Evolutionary conservation across 2,797 vertebrate species (phyloP).

Genomic region (Acestrorhynchus altus): DNA sequence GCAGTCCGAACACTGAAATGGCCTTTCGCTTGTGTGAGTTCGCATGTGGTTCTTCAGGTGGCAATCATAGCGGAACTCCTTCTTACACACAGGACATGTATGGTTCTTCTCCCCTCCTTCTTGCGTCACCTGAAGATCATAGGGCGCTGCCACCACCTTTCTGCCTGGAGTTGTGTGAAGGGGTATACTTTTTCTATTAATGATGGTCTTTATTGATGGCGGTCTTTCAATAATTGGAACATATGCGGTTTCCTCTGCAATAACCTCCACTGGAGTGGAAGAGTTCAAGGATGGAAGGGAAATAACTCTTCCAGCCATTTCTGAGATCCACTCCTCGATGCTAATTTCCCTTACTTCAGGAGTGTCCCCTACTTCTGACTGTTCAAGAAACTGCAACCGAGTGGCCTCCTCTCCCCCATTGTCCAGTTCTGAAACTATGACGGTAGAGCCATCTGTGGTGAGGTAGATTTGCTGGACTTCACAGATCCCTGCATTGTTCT

Average conservation of each 20-base stretch:
- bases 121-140: not conserved
- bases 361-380: conserved; percentile 54
- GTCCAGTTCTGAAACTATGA: conserved; percentile 54
- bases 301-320: conserved; percentile 77
- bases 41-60: conserved; percentile 78
- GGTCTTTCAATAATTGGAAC: conserved; percentile 55
- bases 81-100: conserved; percentile 72
- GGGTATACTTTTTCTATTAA: conserved; percentile 50
- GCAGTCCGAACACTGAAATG: conserved; percentile 78
- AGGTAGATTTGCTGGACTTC: conserved; percentile 53
- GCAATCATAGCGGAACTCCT: conserved; percentile 79
- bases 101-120: conserved; percentile 37
- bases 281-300: conserved; percentile 75
- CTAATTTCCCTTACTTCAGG: conserved; percentile 73
- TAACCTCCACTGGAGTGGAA: conserved; percentile 42
- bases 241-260: conserved; percentile 45
- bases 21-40: conserved; percentile 77
- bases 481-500: conserved; percentile 48
- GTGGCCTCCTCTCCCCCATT: conserved; percentile 34
- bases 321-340: conserved; percentile 81
- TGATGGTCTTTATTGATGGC: conserved; percentile 57
- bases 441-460: conserved; percentile 52
- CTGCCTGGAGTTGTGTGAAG: conserved; percentile 4
- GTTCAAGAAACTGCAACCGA: conserved; percentile 55
- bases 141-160: not conserved